Percentiles rank a stretch among this genome's conserved stretches.
Conservation (phyloP, 1,140 invertebrate species). For the Branchinecta lindahli region DNA sequence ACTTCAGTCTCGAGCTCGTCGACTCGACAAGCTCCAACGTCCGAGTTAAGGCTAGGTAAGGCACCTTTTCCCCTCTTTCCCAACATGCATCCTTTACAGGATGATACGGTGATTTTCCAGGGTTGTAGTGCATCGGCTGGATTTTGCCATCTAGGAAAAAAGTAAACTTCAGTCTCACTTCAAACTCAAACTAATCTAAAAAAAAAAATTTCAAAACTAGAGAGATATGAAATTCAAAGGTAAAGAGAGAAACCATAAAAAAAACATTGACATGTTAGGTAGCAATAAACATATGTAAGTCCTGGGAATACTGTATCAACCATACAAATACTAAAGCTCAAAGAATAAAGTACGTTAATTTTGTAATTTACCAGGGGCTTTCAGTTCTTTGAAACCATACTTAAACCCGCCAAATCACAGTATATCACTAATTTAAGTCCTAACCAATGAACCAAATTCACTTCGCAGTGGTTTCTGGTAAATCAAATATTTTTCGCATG, state of each 20-base stretch:
- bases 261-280: no score
- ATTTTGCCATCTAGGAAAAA: conserved; percentile 19
- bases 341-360: no score
- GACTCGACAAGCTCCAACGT: conserved; percentile 85
- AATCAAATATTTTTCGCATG: no score
- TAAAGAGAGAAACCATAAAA: neutral
- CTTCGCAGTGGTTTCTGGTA: no score
- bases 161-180: conserved; percentile 16
- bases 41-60: conserved; percentile 76
- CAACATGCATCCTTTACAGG: conserved; percentile 81
- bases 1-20: conserved; percentile 74
- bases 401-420: no score
- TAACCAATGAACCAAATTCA: no score
- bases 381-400: no score
- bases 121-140: conserved; percentile 48
- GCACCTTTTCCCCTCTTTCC: conserved; percentile 59
- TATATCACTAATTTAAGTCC: no score
- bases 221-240: conserved; percentile 1
- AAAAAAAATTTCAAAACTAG: conserved; percentile 6
- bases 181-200: conserved; percentile 12
- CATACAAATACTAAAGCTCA: no score
- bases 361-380: no score
- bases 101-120: conserved; percentile 59
- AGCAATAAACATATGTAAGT: no score
- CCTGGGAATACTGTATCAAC: no score